These are phyloP conservation scores for Mastomys natalensis DNA, from an alignment of 2,113 vertebrate species.

Conservation along the genomic window DNA sequence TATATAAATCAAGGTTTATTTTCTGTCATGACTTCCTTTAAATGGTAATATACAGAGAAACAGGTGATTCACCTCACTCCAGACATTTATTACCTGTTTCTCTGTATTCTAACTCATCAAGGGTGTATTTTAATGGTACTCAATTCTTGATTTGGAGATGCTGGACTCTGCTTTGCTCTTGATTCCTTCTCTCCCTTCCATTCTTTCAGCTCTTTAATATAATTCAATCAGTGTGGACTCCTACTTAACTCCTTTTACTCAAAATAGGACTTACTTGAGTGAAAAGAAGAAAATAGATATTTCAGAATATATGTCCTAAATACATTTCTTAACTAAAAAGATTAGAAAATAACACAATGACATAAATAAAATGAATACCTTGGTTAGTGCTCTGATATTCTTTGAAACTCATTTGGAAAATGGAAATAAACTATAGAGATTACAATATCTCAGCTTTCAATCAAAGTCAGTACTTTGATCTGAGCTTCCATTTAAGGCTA, in stretches of 20 bases:
- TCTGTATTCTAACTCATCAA: not conserved
- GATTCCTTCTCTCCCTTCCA: fast-evolving
- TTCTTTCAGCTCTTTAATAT: not conserved
- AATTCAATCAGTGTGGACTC: not conserved
- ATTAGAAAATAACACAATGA: not conserved
- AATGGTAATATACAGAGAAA: not conserved
- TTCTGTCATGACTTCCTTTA: not conserved
- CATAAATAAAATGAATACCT: not conserved
- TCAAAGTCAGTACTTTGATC: not conserved
- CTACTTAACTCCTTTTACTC: not conserved
- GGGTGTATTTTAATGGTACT: not conserved
- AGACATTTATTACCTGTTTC: not conserved
- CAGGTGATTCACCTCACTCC: not conserved
- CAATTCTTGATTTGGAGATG: not conserved
- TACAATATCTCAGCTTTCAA: not conserved
- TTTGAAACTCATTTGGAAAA: not conserved
- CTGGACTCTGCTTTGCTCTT: not conserved
- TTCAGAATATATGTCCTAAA: not conserved
- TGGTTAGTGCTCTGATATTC: not conserved
- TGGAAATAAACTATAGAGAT: not conserved
- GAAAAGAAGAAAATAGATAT: not conserved
- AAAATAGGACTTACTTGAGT: not conserved
- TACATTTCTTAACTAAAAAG: not conserved
- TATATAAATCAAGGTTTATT: not conserved
- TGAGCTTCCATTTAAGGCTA: not conserved